phyloP scores from a whole-genome alignment of 2,113 vertebrate species.

The Bufo gargarizans region DNA sequence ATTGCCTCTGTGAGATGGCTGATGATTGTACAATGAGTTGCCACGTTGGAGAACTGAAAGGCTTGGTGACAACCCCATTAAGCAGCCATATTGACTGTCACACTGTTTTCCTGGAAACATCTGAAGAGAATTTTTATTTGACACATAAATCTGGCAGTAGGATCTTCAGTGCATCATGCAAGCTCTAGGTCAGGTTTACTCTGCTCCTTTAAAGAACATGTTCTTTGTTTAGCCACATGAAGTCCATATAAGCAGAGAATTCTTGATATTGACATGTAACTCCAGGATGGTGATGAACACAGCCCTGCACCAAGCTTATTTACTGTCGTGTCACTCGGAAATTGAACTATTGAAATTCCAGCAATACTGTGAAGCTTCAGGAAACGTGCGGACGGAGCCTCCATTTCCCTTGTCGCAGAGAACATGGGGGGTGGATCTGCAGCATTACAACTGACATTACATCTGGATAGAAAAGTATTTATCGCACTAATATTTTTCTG shows the following conservation, averaged over 20 bases:
- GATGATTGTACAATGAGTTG: too few species aligned
- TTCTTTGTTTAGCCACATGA: too few species aligned
- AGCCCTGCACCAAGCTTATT: background rate
- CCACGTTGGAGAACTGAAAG: too few species aligned
- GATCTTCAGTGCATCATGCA: background rate
- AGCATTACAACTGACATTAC: slow-evolving; percentile 44
- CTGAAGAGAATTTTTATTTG: background rate
- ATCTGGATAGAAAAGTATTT: slow-evolving; percentile 56
- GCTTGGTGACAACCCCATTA: too few species aligned
- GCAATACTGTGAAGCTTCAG: background rate
- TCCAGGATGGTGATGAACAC: background rate
- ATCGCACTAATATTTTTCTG: slow-evolving; percentile 58
- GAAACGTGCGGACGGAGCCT: slow-evolving; percentile 10
- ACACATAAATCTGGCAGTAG: background rate
- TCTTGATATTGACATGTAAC: background rate
- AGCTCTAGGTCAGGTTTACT: background rate
- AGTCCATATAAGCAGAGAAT: background rate
- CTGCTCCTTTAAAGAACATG: background rate
- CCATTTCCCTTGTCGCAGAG: slow-evolving; percentile 7
- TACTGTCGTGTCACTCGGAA: slow-evolving; percentile 13
- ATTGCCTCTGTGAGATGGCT: too few species aligned
- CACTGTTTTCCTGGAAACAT: too few species aligned
- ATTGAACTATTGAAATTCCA: slow-evolving; percentile 20
- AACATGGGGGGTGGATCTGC: slow-evolving; percentile 47
- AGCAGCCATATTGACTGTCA: too few species aligned